These are phyloP conservation scores for Automeris io DNA, from an alignment of 2,888 invertebrate species.

Conservation along the genomic window DNA sequence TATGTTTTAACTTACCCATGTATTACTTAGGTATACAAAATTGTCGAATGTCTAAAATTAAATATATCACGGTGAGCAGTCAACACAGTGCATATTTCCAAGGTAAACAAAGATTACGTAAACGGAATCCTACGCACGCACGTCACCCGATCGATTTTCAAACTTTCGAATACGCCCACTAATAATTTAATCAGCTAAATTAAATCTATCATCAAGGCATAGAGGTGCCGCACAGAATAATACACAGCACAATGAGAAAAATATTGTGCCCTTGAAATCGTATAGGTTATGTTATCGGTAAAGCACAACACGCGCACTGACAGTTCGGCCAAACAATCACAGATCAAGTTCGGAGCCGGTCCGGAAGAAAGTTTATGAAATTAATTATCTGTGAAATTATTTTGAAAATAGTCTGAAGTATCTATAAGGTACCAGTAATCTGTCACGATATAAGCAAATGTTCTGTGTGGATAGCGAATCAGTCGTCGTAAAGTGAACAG, in stretches of 20 bases:
- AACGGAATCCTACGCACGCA: constrained; percentile 75
- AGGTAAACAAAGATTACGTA: constrained; percentile 77
- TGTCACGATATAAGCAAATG: constrained; percentile 41
- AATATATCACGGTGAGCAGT: constrained; percentile 40
- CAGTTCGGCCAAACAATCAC: constrained; percentile 71
- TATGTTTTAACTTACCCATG: constrained; percentile 35
- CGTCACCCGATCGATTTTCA: constrained; percentile 74
- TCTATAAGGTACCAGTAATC: constrained; percentile 24
- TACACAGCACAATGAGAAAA: constrained; percentile 50
- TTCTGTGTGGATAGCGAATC: constrained; percentile 45
- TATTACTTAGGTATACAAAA: constrained; percentile 17
- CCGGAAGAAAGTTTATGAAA: constrained; percentile 35
- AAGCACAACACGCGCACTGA: constrained; percentile 75
- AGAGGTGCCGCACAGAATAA: constrained; percentile 39
- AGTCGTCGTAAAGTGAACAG: constrained; percentile 36
- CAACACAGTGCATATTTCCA: constrained; percentile 68
- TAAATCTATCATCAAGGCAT: constrained; percentile 43
- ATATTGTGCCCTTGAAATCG: constrained; percentile 68
- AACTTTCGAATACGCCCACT: constrained; percentile 76
- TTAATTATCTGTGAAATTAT: constrained; percentile 27
- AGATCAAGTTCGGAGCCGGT: constrained; percentile 63
- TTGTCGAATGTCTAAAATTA: constrained; percentile 24
- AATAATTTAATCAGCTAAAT: constrained; percentile 50
- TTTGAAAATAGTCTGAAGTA: constrained; percentile 24
- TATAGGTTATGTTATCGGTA: constrained; percentile 76